phyloP scores from a whole-genome alignment of 2,113 vertebrate genomes.

The Genyomyrus donnyi region DNA sequence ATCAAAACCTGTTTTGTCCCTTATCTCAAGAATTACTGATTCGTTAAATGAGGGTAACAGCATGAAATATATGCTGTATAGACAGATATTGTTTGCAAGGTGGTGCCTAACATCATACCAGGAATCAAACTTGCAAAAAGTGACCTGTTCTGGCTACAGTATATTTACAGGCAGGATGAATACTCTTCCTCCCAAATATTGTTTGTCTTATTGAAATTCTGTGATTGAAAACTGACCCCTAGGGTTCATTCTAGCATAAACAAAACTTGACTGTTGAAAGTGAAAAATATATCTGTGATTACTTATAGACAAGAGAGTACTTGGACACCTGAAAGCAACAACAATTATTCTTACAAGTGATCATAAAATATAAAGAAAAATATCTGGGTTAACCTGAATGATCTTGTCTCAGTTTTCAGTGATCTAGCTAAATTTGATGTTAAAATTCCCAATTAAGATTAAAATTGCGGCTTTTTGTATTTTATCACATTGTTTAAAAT shows the following conservation, averaged over 20 bases:
- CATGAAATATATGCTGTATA: too few species aligned
- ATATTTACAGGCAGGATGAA: too few species aligned
- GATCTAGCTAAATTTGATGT: neutral
- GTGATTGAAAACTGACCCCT: neutral
- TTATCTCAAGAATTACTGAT: too few species aligned
- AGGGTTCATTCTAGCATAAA: neutral
- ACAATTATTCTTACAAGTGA: neutral
- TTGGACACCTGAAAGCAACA: neutral
- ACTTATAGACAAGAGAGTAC: neutral
- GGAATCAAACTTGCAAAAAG: too few species aligned
- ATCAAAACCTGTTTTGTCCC: too few species aligned
- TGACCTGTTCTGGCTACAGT: too few species aligned
- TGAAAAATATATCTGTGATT: neutral
- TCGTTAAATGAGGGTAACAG: too few species aligned
- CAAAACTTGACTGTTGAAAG: neutral
- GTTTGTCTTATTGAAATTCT: neutral
- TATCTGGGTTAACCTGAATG: neutral
- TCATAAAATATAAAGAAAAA: neutral
- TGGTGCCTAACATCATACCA: too few species aligned
- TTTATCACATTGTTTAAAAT: neutral
- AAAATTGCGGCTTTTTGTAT: neutral
- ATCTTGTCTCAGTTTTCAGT: neutral
- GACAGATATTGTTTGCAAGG: too few species aligned
- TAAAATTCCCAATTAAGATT: neutral
- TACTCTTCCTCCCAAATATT: neutral